Conservation (phyloP, 2,797 vertebrate species). For the Hemitrygon akajei region DNA sequence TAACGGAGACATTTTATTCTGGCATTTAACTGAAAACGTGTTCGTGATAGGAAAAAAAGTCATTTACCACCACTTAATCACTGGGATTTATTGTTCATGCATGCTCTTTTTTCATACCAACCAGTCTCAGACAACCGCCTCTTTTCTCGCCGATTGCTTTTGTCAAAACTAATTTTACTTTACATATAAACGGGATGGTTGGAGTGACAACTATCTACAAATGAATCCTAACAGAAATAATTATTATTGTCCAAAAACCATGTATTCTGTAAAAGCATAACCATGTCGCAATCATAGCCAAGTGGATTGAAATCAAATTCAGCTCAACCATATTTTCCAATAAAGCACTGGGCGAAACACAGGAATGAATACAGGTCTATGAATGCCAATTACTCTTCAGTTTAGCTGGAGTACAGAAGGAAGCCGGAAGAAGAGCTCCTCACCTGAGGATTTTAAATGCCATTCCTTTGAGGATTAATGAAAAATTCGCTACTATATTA, state of each 20-base stretch:
- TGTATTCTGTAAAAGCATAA: background rate
- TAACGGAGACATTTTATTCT: conserved; percentile 38
- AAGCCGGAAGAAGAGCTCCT: background rate
- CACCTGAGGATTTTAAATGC: background rate
- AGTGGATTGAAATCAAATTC: background rate
- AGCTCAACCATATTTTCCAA: background rate
- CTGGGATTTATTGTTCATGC: background rate
- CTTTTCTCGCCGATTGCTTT: background rate
- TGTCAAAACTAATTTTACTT: background rate
- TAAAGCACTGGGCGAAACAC: background rate
- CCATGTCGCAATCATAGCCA: background rate
- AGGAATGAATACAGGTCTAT: background rate
- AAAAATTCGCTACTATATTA: background rate
- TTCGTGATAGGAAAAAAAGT: background rate
- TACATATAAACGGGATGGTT: background rate
- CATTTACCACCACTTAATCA: background rate
- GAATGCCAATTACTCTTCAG: background rate
- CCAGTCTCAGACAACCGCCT: background rate
- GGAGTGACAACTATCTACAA: background rate
- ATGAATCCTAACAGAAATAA: background rate
- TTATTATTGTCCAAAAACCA: background rate
- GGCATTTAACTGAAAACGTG: background rate
- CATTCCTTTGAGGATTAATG: background rate
- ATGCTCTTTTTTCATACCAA: background rate
- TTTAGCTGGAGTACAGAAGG: background rate